Conservation (phyloP, 2,113 vertebrate genomes). For the Bufo bufo region DNA sequence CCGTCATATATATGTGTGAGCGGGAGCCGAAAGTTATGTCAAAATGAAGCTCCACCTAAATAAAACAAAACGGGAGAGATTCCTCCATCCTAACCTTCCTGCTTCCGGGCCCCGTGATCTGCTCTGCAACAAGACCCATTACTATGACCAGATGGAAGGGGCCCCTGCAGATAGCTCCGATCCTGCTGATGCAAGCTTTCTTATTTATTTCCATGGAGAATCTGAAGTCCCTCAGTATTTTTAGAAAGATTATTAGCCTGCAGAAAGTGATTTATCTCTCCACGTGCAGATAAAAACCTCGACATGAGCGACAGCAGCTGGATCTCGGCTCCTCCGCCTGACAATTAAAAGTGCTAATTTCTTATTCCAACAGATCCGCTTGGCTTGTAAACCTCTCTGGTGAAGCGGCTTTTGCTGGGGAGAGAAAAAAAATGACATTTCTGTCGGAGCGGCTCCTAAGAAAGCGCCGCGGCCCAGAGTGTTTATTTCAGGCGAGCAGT, state of each 20-base stretch:
- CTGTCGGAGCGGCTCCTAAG: constrained; percentile 31
- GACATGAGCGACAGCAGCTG: constrained; percentile 55
- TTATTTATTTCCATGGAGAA: constrained; percentile 53
- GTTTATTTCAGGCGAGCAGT: not conserved
- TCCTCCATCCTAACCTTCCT: too few species aligned
- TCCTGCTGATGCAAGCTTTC: not conserved
- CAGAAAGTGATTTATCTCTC: constrained; percentile 72
- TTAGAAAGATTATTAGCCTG: constrained; percentile 77
- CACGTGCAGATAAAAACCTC: constrained; percentile 66
- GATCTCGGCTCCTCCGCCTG: constrained; percentile 58
- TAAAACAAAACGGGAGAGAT: too few species aligned
- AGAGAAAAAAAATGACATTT: constrained; percentile 63
- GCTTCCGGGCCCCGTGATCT: too few species aligned
- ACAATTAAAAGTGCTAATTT: constrained; percentile 72
- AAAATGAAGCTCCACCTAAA: too few species aligned
- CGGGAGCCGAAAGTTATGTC: too few species aligned
- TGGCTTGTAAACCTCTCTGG: constrained; percentile 63
- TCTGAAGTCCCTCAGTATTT: constrained; percentile 66
- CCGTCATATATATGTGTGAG: too few species aligned
- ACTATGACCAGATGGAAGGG: not conserved
- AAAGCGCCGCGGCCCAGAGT: not conserved
- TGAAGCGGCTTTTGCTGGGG: constrained; percentile 58
- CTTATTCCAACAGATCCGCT: constrained; percentile 49
- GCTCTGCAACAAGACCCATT: not conserved
- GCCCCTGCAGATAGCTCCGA: not conserved